Evolutionary conservation across 2,888 invertebrate species (phyloP).

Genomic region (Dromius quadrimaculatus): DNA sequence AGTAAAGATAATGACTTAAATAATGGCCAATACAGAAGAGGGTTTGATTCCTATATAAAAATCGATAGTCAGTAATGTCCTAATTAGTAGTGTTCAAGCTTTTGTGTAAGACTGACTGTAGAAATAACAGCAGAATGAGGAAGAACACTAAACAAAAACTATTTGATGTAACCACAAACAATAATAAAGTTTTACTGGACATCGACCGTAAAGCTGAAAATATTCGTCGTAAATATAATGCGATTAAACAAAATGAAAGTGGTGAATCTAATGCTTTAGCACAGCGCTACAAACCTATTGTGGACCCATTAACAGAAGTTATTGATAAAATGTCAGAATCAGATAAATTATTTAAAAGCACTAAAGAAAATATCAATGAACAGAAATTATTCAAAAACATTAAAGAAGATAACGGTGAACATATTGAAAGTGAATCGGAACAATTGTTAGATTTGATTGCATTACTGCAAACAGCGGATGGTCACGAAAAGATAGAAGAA

Average conservation of each 20-base stretch:
- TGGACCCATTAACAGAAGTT: background rate
- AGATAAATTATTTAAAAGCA: too few relatives aligned
- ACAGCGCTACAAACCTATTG: too few relatives aligned
- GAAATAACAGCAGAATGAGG: background rate
- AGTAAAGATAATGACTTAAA: conserved; percentile 56
- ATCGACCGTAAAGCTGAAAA: background rate
- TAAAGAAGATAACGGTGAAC: too few relatives aligned
- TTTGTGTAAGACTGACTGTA: background rate
- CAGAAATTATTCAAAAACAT: too few relatives aligned
- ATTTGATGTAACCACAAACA: too few relatives aligned
- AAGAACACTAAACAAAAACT: background rate
- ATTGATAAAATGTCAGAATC: background rate
- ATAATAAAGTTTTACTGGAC: too few relatives aligned
- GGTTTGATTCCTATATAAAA: conserved; percentile 1
- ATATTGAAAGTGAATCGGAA: background rate
- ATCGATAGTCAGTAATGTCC: background rate
- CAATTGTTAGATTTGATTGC: background rate
- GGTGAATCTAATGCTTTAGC: too few relatives aligned
- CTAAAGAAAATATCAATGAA: background rate
- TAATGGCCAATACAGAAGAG: conserved; percentile 53
- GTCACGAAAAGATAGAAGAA: background rate
- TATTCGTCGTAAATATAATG: background rate
- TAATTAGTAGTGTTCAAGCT: background rate
- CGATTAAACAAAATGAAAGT: too few relatives aligned
- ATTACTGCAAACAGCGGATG: background rate